phyloP scores from a whole-genome alignment of 2,888 invertebrate genomes.

The Nymphalis c-album region DNA sequence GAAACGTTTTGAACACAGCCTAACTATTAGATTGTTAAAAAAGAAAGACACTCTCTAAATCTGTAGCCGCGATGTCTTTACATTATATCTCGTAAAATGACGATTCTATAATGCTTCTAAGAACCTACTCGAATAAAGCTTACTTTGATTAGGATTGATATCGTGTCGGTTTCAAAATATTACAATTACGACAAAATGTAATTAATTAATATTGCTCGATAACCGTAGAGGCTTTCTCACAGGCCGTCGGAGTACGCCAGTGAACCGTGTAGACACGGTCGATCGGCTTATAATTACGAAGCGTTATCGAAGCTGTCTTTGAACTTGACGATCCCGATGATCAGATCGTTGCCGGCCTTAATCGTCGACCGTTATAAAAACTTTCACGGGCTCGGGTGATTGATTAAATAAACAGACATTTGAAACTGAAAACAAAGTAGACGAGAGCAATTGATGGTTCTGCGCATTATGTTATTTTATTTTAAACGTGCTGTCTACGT shows the following conservation, averaged over 20 bases:
- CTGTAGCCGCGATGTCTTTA: no score
- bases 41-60: no score
- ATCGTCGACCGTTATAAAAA: slow-evolving; percentile 9
- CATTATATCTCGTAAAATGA: no score
- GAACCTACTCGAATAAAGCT: no score
- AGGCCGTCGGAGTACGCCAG: not conserved
- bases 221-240: slow-evolving; percentile 16
- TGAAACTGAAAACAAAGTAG: not conserved
- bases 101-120: no score
- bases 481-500: no score
- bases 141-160: no score
- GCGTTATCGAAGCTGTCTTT: slow-evolving; percentile 25
- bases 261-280: slow-evolving; percentile 23
- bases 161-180: not conserved
- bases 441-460: no score
- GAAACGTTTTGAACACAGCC: no score
- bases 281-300: slow-evolving; percentile 26
- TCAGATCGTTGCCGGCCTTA: slow-evolving; percentile 3
- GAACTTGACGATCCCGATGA: slow-evolving; percentile 31
- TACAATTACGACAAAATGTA: slow-evolving; percentile 3
- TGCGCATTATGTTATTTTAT: no score
- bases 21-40: no score
- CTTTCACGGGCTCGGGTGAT: not conserved
- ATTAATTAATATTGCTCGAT: slow-evolving; percentile 2
- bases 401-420: slow-evolving; percentile 1